These are phyloP conservation scores for Lampropteryx suffumata DNA, from an alignment of 2,888 invertebrate species.

Conservation along the genomic window DNA sequence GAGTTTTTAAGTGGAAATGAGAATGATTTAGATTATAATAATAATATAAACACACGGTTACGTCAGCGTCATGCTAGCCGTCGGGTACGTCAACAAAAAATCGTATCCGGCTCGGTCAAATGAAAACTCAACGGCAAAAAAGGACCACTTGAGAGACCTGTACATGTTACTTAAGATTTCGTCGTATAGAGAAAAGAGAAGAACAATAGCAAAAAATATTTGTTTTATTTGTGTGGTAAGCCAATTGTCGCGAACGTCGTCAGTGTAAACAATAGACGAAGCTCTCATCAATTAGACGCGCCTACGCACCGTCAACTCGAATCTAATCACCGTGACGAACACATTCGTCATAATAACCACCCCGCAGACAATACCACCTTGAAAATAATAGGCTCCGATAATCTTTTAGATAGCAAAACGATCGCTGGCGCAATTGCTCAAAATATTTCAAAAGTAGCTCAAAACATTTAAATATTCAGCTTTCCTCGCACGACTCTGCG, in stretches of 20 bases:
- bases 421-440: slow-evolving; percentile 49
- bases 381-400: slow-evolving; percentile 53
- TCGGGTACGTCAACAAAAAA: slow-evolving; percentile 56
- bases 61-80: slow-evolving; percentile 67
- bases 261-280: slow-evolving; percentile 58
- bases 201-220: slow-evolving; percentile 57
- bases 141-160: slow-evolving; percentile 37
- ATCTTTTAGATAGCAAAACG: slow-evolving; percentile 54
- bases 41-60: slow-evolving; percentile 60
- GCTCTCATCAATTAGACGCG: slow-evolving; percentile 53
- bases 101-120: slow-evolving; percentile 66
- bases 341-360: slow-evolving; percentile 42
- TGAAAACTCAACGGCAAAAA: slow-evolving; percentile 54
- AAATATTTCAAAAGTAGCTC: slow-evolving; percentile 65
- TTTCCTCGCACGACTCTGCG: slow-evolving; percentile 70
- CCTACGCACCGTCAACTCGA: slow-evolving; percentile 48
- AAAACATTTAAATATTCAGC: slow-evolving; percentile 75
- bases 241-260: slow-evolving; percentile 51
- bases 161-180: slow-evolving; percentile 18
- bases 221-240: slow-evolving; percentile 42
- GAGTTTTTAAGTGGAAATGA: slow-evolving; percentile 40
- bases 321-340: slow-evolving; percentile 50
- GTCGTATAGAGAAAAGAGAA: slow-evolving; percentile 50
- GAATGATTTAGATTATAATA: slow-evolving; percentile 49
- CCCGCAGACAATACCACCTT: slow-evolving; percentile 47